Percentiles rank a stretch among this genome's conserved stretches.
Evolutionary conservation across 1,140 invertebrate genomes (phyloP).

Genomic region (Magallana gigas): DNA sequence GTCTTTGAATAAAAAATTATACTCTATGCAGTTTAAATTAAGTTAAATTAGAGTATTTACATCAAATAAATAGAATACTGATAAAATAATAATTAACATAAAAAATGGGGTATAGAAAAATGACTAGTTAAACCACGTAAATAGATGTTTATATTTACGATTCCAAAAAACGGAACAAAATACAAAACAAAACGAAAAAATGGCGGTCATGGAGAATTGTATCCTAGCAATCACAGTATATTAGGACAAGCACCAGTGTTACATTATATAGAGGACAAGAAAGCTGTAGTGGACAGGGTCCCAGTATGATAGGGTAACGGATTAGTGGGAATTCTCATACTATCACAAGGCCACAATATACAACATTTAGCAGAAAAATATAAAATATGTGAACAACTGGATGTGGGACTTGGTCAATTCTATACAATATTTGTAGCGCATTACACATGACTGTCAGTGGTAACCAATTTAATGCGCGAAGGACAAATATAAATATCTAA

Average conservation of each 20-base stretch:
- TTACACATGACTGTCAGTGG: no score
- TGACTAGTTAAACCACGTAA: not conserved
- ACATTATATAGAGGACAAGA: not conserved
- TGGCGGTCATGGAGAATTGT: not conserved
- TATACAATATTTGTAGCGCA: no score
- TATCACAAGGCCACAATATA: not conserved
- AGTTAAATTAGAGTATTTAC: not conserved
- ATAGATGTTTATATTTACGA: not conserved
- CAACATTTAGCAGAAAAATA: not conserved
- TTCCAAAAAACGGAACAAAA: not conserved
- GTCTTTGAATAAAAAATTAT: no score
- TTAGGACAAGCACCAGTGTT: conserved; percentile 3
- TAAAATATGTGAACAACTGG: not conserved
- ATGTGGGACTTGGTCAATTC: not conserved
- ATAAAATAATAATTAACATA: not conserved
- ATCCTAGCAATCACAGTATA: conserved; percentile 21
- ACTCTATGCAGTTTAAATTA: no score
- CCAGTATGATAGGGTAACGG: no score
- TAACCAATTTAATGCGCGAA: no score
- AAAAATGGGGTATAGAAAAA: not conserved
- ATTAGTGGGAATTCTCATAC: no score
- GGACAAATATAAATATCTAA: no score
- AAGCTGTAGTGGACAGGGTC: no score
- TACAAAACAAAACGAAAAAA: not conserved
- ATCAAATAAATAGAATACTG: conserved; percentile 24